phyloP scores from a whole-genome alignment of 2,113 vertebrate genomes.

The Cochlearius cochlearius region DNA sequence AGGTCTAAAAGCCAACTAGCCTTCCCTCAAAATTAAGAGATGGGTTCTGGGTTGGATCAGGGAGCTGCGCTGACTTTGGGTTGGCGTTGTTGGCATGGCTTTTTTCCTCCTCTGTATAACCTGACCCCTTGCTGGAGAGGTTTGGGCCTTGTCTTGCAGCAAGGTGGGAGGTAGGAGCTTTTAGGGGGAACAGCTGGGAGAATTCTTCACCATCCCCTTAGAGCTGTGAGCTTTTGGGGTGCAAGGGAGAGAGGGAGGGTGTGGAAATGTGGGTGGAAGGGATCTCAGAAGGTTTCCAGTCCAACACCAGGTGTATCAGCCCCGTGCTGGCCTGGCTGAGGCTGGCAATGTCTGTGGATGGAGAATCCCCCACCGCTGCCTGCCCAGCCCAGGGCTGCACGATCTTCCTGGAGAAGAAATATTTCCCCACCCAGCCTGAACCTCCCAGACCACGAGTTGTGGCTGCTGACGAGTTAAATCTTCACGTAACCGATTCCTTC shows the following conservation, averaged over 20 bases:
- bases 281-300: background rate
- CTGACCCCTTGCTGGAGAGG: too few relatives aligned
- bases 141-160: background rate
- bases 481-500: background rate
- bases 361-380: background rate
- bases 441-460: background rate
- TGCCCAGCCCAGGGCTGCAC: too few relatives aligned
- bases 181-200: background rate
- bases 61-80: background rate
- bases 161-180: background rate
- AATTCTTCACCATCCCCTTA: background rate
- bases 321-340: background rate
- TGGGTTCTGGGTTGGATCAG: background rate
- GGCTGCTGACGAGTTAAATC: background rate
- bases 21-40: too few relatives aligned
- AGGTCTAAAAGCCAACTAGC: background rate
- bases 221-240: background rate
- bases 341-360: rapidly evolving
- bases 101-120: background rate
- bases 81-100: background rate
- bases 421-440: background rate
- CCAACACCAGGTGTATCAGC: background rate
- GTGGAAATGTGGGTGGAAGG: rapidly evolving
- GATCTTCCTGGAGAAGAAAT: background rate
- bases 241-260: background rate